Evolutionary conservation across 2,797 vertebrate species (phyloP), one percentile per base, ranked within the genome.

Genomic region (Apodemus agrarius): DNA sequence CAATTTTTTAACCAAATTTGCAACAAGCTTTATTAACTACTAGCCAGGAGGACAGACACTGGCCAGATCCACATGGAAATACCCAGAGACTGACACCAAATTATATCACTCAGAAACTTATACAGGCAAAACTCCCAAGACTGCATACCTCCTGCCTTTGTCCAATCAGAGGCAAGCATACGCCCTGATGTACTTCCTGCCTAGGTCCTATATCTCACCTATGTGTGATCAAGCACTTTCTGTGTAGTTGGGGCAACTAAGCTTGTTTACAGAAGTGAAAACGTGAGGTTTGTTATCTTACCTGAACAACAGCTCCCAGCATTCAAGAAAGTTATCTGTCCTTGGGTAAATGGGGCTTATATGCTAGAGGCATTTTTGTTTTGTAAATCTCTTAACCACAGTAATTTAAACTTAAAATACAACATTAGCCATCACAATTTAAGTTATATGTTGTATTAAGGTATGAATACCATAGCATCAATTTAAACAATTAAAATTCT

Each of bases 401-500:
- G 43, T 34, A 67, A 67, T 49, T 67, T 67, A n/a, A 85, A 49
- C 61, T 67, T 85, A 49, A 85, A 67, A 14, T 63, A 85, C 69
- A 85, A 34, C 21, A 21, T 85, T 52, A 52, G 46, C 63, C 43
- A 85, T 67, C 63, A 52, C 46, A 69, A 69, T 14, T 86, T 52
- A 61, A 89, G 63, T 78, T 90, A 87, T 61, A 59, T 40, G 24
- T 67, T 91, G 57, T 49, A 75, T 59, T 80, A 79, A 46, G 26
- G 8, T 54, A 9, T 94, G 34, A 83, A 74, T 65, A 90, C 54
- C n/a, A 91, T 63, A 59, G 43, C 57, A 40, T 84, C 79, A 88
- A 54, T 79, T 96, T 82, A 87, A 40, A 89, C 17, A 57, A 61
- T 49, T 90, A 84, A 57, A 91, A 96, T 57, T 75, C 52, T 91